Evolutionary conservation across 53 echinoderm and acorn worm species (phyloP).

Genomic region (Mesocentrotus franciscanus): DNA sequence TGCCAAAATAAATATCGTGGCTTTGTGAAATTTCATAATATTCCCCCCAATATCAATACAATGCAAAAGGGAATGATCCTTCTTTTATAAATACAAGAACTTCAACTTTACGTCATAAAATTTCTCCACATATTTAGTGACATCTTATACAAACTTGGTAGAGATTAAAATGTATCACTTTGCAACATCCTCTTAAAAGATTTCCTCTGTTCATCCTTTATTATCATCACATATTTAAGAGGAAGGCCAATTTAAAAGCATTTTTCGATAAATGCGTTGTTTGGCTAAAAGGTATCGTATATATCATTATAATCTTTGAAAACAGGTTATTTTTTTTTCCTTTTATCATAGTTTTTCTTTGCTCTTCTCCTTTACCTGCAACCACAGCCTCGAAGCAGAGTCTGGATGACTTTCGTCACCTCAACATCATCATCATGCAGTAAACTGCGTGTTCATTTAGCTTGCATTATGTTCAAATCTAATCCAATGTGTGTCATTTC

Average conservation of each 20-base stretch:
- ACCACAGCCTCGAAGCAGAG: slow-evolving; percentile 40
- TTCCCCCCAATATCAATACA: neutral
- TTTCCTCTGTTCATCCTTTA: neutral
- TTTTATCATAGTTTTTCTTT: neutral
- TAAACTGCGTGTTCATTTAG: neutral
- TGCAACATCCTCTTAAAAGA: slow-evolving; percentile 35
- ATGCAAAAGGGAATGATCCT: slow-evolving; percentile 16
- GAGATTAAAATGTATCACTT: slow-evolving; percentile 5
- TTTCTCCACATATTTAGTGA: neutral
- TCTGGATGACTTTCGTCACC: slow-evolving; percentile 36
- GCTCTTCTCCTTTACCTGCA: neutral
- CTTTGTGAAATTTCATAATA: neutral
- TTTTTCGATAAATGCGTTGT: slow-evolving; percentile 47
- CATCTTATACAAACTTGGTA: neutral
- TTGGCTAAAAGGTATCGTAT: slow-evolving; percentile 62
- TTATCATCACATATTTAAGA: slow-evolving; percentile 11
- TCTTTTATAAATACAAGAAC: slow-evolving; percentile 27
- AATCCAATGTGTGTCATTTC: slow-evolving; percentile 2
- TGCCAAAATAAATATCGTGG: neutral
- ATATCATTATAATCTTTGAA: slow-evolving; percentile 52
- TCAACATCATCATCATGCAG: slow-evolving; percentile 34
- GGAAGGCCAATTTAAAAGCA: slow-evolving; percentile 68
- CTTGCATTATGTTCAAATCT: slow-evolving; percentile 15
- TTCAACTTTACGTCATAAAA: slow-evolving; percentile 30
- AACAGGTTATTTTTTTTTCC: slow-evolving; percentile 39